Base-by-base conservation (phyloP, 2,888 invertebrate species). In the Quadriops clusia region DNA sequence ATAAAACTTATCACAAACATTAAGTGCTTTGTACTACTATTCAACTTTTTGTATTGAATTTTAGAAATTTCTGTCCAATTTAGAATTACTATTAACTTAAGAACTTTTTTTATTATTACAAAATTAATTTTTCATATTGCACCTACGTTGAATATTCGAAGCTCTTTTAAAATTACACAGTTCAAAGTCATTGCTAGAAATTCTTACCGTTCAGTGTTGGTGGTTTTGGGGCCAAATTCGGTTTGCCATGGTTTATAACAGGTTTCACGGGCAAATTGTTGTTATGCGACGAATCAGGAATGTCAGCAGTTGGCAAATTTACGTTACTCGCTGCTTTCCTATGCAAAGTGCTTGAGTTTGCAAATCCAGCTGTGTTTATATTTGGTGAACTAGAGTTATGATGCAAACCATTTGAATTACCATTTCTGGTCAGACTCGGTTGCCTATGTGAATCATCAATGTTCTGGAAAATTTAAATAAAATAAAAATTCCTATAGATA, bases 211-310 rank as follows among this genome's bases (percentile, higher is more conserved):
- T 61, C 25, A 70, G 45, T 43, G 65, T 64, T 5, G 85, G 84
- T 12, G 87, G 87, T 58, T 84, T 85, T 2, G 87, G 87, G 14
- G 86, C 86, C 42, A 86, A 60, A 57, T 81, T 73, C 12, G 85
- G 86, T 60, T 87, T 89, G 29, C 84, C 84, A 63, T 76, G 72
- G 50, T 69, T 50, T 56, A 66, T 60, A 22, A 70, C 61, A 11
- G 50, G 53, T 33, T 69, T 68, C 40, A 67, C 61, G 43, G 64
- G 61, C 17, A 26, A 29, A 17, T 39, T 36, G 26, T 43, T 40
- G 28, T 34, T 35, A 38, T 49, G 47, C 5, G 30, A 17, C 16
- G 31, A 13, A 15, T 33, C 31, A 4, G 28, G 38, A 25, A 23
- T 36, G 35, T 58, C 54, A 32, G 53, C 42, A 3, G 43, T 40